These are phyloP conservation scores for Parelbella ahira DNA, from an alignment of 2,888 invertebrate species.

Conservation along the genomic window DNA sequence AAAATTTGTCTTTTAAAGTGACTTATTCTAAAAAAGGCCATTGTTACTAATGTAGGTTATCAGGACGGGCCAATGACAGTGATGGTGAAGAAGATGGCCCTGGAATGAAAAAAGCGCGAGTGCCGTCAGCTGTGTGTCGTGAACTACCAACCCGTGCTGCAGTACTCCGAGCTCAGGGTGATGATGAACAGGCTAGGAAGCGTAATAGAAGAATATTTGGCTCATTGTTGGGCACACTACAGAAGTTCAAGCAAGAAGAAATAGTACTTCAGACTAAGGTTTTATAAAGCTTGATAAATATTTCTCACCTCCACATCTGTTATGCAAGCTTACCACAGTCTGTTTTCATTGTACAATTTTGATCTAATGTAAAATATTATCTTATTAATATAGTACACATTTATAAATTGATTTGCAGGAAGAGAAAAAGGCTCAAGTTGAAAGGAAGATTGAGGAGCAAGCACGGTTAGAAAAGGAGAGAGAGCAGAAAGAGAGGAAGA, in stretches of 20 bases:
- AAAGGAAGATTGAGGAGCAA: slow-evolving; percentile 95
- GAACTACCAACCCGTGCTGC: slow-evolving; percentile 88
- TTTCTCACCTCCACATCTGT: no score
- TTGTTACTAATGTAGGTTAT: slow-evolving; percentile 60
- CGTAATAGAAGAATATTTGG: slow-evolving; percentile 98
- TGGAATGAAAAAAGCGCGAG: slow-evolving; percentile 51
- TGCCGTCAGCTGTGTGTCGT: slow-evolving; percentile 88
- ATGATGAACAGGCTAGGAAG: slow-evolving; percentile 88
- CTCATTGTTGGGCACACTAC: slow-evolving; percentile 94
- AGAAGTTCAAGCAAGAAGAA: slow-evolving; percentile 97
- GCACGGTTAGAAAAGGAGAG: slow-evolving; percentile 91
- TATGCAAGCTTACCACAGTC: no score
- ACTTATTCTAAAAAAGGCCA: no score
- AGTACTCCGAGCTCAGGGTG: slow-evolving; percentile 86
- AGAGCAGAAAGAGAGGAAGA: slow-evolving; percentile 89
- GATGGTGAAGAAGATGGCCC: slow-evolving; percentile 72
- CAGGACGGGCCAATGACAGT: slow-evolving; percentile 66
- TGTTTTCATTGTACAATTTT: no score
- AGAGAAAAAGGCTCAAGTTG: slow-evolving; percentile 86
- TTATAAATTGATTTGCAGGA: slow-evolving; percentile 44
- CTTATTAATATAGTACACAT: no score
- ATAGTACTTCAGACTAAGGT: slow-evolving; percentile 91
- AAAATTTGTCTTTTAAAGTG: no score
- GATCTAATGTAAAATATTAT: no score
- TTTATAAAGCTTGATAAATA: no score